phyloP scores from a whole-genome alignment of 2,113 vertebrate genomes.

The Stomatorhinus ivindoensis region DNA sequence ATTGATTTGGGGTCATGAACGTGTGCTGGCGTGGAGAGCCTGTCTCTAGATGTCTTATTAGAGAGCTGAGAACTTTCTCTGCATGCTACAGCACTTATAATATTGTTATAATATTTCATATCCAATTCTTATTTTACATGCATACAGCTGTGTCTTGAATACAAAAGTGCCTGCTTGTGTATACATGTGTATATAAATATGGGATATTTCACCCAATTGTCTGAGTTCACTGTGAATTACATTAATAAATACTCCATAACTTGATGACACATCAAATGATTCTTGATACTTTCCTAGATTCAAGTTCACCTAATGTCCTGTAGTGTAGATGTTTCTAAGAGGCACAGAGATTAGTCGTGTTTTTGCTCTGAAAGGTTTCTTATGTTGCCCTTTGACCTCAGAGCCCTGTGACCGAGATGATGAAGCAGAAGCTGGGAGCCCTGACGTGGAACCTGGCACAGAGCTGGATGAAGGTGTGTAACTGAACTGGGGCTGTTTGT shows the following conservation, averaged over 20 bases:
- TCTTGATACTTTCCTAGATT: background rate
- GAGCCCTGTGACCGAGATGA: conserved; percentile 71
- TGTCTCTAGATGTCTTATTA: background rate
- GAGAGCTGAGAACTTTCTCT: background rate
- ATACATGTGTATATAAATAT: background rate
- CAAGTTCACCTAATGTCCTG: background rate
- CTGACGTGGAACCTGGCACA: conserved; percentile 75
- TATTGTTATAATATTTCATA: background rate
- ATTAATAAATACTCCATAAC: background rate
- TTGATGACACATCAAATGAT: background rate
- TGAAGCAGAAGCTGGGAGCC: conserved; percentile 74
- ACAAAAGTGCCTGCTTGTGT: background rate
- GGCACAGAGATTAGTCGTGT: background rate
- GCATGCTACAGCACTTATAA: background rate
- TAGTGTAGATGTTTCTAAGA: background rate
- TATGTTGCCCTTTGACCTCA: conserved; percentile 42
- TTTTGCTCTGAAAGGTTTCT: background rate
- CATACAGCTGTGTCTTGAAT: background rate
- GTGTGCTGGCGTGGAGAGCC: background rate
- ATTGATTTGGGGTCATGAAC: background rate
- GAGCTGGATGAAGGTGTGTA: conserved; percentile 83
- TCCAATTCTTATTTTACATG: background rate
- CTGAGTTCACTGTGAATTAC: background rate
- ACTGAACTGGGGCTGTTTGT: background rate
- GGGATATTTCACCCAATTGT: background rate